Base-by-base conservation (phyloP, 2,113 vertebrate genomes). In the Danionella cerebrum region DNA sequence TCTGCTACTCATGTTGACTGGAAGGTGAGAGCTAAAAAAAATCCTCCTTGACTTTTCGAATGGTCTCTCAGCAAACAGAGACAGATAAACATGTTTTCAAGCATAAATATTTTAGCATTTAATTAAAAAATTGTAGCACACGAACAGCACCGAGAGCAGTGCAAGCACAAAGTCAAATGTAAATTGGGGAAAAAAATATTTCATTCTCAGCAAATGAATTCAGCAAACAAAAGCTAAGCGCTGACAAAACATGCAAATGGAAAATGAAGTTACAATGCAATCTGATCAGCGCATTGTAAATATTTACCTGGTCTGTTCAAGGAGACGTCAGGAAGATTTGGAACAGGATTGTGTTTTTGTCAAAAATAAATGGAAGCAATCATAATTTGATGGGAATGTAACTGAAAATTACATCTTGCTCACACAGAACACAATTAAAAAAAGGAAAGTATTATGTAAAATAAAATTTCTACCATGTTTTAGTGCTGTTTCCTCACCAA, bases 61-160 rank as follows among this genome's bases (percentile, higher is more conserved):
- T 13, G 29, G 19, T 44, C 50, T 41, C 22, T n/a, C 35, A 1
- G 18, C 50, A 71, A 76, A 51, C 67, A 58, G 10, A 70, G 73
- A 77, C 50, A 55, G 18, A 75, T 72, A 78, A 85, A 81, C 78
- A 81, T 76, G 74, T 77, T 84, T 76, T 63, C 62, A 54, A 54
- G 54, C 73, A 85, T 86, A 84, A 86, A 87, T 84, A 84, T 86
- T 85, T 85, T 73, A 85, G 77, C 80, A 78, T 82, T 84, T 88
- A 83, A 88, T 86, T 88, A 88, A 76, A 79, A 21, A 60, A 60
- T 77, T 22, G 31, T 80, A 79, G 78, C 76, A 47, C 76, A 65
- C 77, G 79, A 69, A 80, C 27, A 65, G 42, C 75, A 75, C 60
- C 33, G 27, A 16, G 0, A 78, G 52, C 42, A 19, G 27, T 80